Evolutionary conservation across 2,888 invertebrate genomes (phyloP).

Genomic region (Hecatera dysodea): DNA sequence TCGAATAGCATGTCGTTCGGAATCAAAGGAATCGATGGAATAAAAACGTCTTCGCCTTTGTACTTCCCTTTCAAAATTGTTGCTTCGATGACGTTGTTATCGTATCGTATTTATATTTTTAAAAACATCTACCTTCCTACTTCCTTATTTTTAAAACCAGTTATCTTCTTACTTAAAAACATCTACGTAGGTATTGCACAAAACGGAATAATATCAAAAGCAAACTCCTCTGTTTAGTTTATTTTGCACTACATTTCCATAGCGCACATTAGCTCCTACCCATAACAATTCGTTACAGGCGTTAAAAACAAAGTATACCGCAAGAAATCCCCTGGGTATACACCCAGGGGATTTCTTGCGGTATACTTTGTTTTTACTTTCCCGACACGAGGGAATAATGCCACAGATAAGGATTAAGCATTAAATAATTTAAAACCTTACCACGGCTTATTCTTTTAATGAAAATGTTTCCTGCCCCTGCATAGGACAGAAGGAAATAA

Average conservation of each 20-base stretch:
- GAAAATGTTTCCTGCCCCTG: conserved; percentile 33
- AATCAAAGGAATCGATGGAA: no score
- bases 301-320: no score
- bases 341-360: conserved; percentile 42
- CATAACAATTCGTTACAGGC: conserved; percentile 54
- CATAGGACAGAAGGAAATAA: conserved; percentile 20
- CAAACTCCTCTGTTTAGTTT: conserved; percentile 11
- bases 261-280: conserved; percentile 41
- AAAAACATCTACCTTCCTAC: no score
- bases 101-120: no score
- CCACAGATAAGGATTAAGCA: conserved; percentile 35
- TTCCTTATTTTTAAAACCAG: no score
- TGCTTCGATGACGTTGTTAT: no score
- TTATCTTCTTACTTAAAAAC: no score
- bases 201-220: background rate
- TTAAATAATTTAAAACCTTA: conserved; percentile 49
- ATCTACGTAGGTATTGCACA: background rate
- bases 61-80: no score
- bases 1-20: no score
- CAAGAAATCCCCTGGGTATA: no score
- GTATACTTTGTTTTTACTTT: conserved; percentile 45
- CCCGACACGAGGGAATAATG: conserved; percentile 33
- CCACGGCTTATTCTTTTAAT: conserved; percentile 24
- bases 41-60: no score
- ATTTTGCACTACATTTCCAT: conserved; percentile 50